Percentiles rank a stretch among this genome's conserved stretches.
Conservation (phyloP, 2,888 invertebrate species). For the Poecilobothrus nobilitatus region DNA sequence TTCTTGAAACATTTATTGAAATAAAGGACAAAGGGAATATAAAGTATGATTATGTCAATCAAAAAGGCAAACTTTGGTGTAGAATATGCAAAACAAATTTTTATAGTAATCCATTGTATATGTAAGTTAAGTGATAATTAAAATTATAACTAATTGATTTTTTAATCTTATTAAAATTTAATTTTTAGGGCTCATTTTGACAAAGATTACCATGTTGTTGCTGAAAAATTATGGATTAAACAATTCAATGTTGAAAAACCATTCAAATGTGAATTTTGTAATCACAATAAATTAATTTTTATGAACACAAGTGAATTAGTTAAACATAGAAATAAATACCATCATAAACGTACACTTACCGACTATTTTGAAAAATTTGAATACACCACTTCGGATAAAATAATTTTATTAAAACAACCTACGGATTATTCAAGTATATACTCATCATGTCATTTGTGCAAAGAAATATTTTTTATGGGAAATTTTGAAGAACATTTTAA, state of each 20-base stretch:
- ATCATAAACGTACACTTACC: background rate
- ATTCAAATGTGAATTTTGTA: background rate
- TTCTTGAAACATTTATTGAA: background rate
- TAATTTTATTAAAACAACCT: background rate
- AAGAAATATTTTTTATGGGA: background rate
- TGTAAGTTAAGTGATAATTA: background rate
- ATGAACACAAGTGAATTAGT: background rate
- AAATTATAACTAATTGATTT: background rate
- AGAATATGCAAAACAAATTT: background rate
- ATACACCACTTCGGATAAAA: background rate
- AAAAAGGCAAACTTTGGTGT: background rate
- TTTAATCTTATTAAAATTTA: background rate
- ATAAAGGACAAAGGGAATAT: background rate
- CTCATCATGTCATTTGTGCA: background rate
- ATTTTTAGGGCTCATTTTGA: background rate
- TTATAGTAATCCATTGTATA: background rate
- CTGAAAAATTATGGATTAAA: background rate
- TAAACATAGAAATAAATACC: background rate
- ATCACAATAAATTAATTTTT: background rate
- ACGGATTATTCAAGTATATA: background rate
- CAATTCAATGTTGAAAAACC: background rate
- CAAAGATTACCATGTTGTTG: background rate
- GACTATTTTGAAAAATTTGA: background rate
- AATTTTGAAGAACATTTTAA: background rate
- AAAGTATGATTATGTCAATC: background rate